A percentile compares a stretch with the other conserved stretches of the same genome.
phyloP scores from a whole-genome alignment of 2,797 vertebrate species.

The Arctocebus calabarensis region DNA sequence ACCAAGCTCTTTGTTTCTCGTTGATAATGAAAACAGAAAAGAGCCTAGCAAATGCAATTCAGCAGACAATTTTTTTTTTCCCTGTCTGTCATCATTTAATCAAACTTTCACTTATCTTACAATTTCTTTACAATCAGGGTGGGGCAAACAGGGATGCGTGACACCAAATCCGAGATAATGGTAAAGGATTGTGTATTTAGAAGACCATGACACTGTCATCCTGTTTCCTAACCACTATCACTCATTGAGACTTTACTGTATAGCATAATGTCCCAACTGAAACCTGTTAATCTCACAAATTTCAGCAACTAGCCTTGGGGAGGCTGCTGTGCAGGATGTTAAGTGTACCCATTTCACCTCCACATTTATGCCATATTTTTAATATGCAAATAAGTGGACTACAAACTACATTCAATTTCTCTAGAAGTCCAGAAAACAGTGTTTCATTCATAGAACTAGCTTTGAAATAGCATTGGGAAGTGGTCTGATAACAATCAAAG shows the following conservation, averaged over 20 bases:
- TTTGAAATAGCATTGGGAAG: background rate
- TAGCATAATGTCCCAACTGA: background rate
- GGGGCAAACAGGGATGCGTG: background rate
- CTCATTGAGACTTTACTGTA: background rate
- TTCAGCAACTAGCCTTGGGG: background rate
- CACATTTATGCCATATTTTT: background rate
- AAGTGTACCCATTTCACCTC: background rate
- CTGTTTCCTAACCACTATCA: background rate
- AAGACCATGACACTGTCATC: fast-evolving
- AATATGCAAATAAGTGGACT: background rate
- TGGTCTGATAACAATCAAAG: background rate
- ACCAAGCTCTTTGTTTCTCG: background rate
- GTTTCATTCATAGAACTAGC: background rate
- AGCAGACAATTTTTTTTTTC: background rate
- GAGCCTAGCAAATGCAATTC: background rate
- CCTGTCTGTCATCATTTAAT: background rate
- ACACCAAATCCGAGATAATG: background rate
- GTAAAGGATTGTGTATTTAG: background rate
- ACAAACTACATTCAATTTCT: background rate
- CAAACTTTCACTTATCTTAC: background rate
- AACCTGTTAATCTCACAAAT: background rate
- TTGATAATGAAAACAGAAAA: background rate
- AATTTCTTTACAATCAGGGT: background rate
- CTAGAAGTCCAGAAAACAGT: background rate
- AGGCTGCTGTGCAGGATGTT: background rate